These are phyloP conservation scores for Plestiodon gilberti DNA, from an alignment of 2,113 vertebrate genomes.

Conservation along the genomic window DNA sequence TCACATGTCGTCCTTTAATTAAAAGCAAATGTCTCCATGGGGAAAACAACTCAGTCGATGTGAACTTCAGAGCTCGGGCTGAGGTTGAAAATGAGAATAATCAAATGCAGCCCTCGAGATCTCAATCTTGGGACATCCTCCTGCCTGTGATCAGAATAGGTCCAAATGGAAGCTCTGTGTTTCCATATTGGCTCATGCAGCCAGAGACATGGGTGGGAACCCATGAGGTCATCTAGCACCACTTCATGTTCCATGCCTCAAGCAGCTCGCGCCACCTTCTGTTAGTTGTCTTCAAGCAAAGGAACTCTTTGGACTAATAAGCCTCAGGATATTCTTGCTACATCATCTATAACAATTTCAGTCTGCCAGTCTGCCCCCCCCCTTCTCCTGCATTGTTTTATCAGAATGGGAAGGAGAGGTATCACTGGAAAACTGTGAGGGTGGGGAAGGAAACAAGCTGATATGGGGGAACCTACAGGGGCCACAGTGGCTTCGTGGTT, in stretches of 20 bases:
- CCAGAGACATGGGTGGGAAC: background rate
- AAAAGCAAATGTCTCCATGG: slow-evolving; percentile 26
- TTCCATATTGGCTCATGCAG: background rate
- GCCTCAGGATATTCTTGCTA: background rate
- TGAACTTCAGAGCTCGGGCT: background rate
- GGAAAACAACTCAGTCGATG: background rate
- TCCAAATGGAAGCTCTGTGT: background rate
- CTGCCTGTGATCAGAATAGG: background rate
- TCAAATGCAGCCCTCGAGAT: background rate
- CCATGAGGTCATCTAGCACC: background rate
- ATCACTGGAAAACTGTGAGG: background rate
- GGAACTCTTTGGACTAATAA: background rate
- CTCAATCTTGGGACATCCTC: background rate
- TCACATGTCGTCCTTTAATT: slow-evolving; percentile 14
- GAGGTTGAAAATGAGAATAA: background rate
- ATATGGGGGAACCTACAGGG: too few species aligned
- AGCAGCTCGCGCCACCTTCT: background rate
- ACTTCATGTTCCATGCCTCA: background rate
- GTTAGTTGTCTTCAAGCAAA: background rate
- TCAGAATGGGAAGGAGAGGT: background rate
- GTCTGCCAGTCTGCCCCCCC: background rate
- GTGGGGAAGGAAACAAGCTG: background rate
- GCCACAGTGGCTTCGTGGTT: too few species aligned
- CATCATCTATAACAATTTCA: background rate
- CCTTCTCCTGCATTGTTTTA: background rate